Base-by-base conservation (phyloP, 2,113 vertebrate genomes). In the Pelodiscus sinensis region DNA sequence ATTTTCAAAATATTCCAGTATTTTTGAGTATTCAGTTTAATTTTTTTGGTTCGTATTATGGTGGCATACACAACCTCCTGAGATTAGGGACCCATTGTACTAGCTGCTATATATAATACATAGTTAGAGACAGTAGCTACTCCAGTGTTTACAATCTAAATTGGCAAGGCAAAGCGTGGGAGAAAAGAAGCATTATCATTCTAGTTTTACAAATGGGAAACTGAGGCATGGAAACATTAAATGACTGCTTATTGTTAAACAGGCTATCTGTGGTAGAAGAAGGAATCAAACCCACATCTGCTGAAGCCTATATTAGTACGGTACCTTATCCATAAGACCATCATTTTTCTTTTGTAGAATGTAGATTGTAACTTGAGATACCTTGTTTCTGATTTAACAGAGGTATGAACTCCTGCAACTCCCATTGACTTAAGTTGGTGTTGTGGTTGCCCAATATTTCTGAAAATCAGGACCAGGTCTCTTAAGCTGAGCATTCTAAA, bases 371-470 rank as follows among this genome's bases (percentile, higher is more conserved):
- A 16, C 1, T 21, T 2, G 25, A 24, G 18, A 4, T 19, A 54
- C 27, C 0, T 2, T 0, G 4, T n/a, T n/a, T 18, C 15, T 6
- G 0, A 1, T 3, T 75, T 3, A 38, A 14, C 79, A 50, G 60
- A 57, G 6, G 29, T 5, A 15, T 0, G 0, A 27, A 15, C 0
- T 14, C 52, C 25, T 0, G 3, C 2, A 18, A 3, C 15, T 68
- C 65, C 31, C n/a, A 68, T 68, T n/a, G 8, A 68, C 65, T 4
- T 68, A n/a, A 65, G 16, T 5, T 68, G 31, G 31, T 16, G 31
- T 68, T 68, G 62, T n/a, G 62, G 62, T 68, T n/a, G 62, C 29
- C 62, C 31, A 4, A 31, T 8, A 68, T 16, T n/a, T 68, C 15
- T 68, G 31, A 68, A 68, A 68, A 68, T 68, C 62, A 65, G 29